A percentile compares a stretch with the other conserved stretches of the same genome.
These are phyloP conservation scores for Schlechtendalia chinensis DNA, from an alignment of 1,140 invertebrate species.

Conservation along the genomic window DNA sequence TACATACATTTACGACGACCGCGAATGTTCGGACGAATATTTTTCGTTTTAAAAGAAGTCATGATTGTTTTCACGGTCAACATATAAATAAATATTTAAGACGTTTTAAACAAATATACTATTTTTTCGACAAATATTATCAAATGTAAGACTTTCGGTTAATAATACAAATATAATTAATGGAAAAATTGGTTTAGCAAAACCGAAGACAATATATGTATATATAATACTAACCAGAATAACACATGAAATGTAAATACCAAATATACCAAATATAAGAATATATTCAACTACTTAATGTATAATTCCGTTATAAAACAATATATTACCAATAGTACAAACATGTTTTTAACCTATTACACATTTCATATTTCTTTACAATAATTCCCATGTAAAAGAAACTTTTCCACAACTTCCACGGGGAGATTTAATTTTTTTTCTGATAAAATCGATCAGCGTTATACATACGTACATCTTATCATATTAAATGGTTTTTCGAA, in stretches of 20 bases:
- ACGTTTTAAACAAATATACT: background rate
- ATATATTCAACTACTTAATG: too few relatives aligned
- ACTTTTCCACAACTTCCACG: background rate
- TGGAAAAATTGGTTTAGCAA: background rate
- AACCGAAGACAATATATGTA: background rate
- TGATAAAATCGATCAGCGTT: background rate
- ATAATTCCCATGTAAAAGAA: background rate
- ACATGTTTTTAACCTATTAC: background rate
- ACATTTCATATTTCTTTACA: background rate
- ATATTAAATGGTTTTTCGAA: background rate
- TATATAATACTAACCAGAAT: background rate
- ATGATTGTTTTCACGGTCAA: background rate
- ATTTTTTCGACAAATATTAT: background rate
- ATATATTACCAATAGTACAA: too few relatives aligned
- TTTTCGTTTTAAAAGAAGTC: background rate
- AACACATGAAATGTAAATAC: background rate
- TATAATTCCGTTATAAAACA: too few relatives aligned
- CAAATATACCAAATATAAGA: background rate
- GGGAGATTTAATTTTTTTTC: background rate
- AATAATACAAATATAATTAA: background rate
- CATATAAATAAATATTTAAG: too few relatives aligned
- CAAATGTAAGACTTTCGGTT: background rate
- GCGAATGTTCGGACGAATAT: background rate
- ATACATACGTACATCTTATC: background rate
- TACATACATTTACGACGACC: background rate